Conservation (phyloP, 2,113 vertebrate species). For the Vombatus ursinus region DNA sequence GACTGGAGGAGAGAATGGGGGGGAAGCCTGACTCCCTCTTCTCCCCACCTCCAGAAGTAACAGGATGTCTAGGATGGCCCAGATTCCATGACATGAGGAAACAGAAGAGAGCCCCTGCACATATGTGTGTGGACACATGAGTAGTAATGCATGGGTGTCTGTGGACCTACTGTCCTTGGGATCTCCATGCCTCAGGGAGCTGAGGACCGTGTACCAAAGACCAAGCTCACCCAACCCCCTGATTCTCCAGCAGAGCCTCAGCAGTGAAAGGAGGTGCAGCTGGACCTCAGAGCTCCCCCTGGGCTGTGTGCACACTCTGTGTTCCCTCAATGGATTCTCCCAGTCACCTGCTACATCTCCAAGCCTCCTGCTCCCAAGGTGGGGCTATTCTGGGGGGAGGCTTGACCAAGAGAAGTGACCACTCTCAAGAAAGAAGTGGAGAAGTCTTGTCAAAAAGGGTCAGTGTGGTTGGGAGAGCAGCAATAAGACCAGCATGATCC, state of each 20-base stretch:
- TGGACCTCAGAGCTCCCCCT: not conserved
- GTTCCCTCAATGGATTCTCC: not conserved
- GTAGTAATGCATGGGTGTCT: too few species aligned
- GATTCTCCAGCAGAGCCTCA: not conserved
- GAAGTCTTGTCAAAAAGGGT: slow-evolving; percentile 5
- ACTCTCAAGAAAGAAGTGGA: not conserved
- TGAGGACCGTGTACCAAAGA: not conserved
- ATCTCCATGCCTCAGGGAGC: not conserved
- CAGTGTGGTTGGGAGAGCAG: slow-evolving; percentile 7
- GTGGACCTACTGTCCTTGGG: not conserved
- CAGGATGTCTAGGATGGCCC: not conserved
- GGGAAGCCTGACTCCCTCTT: not conserved
- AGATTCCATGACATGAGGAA: not conserved
- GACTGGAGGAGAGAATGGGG: slow-evolving; percentile 84
- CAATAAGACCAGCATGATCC: not conserved
- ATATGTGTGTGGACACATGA: not conserved
- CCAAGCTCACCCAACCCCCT: not conserved
- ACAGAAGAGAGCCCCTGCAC: not conserved
- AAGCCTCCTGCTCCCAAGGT: not conserved
- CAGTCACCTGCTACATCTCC: not conserved
- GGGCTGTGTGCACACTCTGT: not conserved
- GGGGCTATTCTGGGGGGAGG: not conserved
- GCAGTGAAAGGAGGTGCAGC: not conserved
- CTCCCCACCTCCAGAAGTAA: not conserved
- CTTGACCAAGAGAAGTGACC: not conserved